Evolutionary conservation across 64 coral and sea anemone genomes (phyloP), one percentile per base, ranked within the genome.

Genomic region (Pocillopora damicornis): DNA sequence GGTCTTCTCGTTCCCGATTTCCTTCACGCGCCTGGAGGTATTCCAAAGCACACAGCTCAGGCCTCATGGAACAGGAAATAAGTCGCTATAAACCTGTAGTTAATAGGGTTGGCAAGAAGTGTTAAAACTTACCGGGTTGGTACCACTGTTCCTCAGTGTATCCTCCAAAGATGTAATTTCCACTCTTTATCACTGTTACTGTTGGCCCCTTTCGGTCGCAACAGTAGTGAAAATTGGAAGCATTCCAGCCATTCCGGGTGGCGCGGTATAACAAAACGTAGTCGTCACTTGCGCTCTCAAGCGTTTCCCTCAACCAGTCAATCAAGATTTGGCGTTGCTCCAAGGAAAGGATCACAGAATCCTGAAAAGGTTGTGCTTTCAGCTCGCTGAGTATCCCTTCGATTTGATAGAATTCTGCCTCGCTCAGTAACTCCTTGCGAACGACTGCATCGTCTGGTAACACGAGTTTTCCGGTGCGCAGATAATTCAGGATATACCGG

Each of bases 321-420:
- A 30, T 61, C 67, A 87, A 61, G 12, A 72, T 76, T 26, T 75
- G 15, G 2, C 75, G 15, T 35, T 78, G 75, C 35, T 77, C 75
- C 22, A 13, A 23, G 38, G 59, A 58, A 1, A 88, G 36, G 61
- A 79, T 88, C 15, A 22, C 18, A 22, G 87, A 88, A n/a, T 88
- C 25, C 15, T 25, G 9, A 30, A 77, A 88, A 18, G 75, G 87
- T 1, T 51, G 61, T 66, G 87, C 26, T 15, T 45, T 76, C 6
- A 88, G 35, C 74, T 23, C 37, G 2, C 59, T 42, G 4, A 87
- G 60, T 15, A 87, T 61, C 0, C 85, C 85, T 6, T 37, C 30
- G 10, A 87, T 11, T 63, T 88, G 87, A 36, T 88, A 78, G 35
- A 79, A 88, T 12, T 88, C 74, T 13, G 87, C 86, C 18, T 88